phyloP scores from a whole-genome alignment of 2,797 vertebrate species.

The Periparus ater region DNA sequence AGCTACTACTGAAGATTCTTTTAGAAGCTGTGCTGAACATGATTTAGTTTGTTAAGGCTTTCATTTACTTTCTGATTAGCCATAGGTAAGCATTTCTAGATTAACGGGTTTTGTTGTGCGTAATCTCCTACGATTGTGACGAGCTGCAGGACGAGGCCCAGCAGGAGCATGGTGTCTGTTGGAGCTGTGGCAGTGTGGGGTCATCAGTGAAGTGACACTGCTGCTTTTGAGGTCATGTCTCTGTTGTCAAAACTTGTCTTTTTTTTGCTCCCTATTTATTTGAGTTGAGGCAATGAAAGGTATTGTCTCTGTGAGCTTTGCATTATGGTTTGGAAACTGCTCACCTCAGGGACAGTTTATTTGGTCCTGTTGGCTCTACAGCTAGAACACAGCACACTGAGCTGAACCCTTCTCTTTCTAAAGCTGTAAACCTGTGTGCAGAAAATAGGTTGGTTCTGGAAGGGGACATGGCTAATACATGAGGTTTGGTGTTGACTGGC shows the following conservation, averaged over 20 bases:
- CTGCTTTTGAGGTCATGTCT: not conserved
- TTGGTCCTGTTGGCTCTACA: not conserved
- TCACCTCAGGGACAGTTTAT: not conserved
- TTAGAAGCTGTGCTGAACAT: not conserved
- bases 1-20: not conserved
- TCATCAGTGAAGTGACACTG: not conserved
- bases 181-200: not conserved
- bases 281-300: not conserved
- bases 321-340: not conserved
- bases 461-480: not conserved
- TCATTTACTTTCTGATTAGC: conserved; percentile 5
- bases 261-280: not conserved
- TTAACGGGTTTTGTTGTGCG: not conserved
- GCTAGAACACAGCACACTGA: not conserved
- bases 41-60: conserved; percentile 10
- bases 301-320: not conserved
- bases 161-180: not conserved
- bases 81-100: not conserved
- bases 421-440: not conserved
- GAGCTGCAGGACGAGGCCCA: not conserved
- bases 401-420: not conserved
- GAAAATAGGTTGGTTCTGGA: not conserved
- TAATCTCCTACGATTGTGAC: not conserved
- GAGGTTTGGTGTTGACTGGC: not conserved
- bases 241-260: not conserved